Percentiles rank a stretch among this genome's conserved stretches.
Evolutionary conservation across 1,140 invertebrate genomes (phyloP).

Genomic region (Apis dorsata): DNA sequence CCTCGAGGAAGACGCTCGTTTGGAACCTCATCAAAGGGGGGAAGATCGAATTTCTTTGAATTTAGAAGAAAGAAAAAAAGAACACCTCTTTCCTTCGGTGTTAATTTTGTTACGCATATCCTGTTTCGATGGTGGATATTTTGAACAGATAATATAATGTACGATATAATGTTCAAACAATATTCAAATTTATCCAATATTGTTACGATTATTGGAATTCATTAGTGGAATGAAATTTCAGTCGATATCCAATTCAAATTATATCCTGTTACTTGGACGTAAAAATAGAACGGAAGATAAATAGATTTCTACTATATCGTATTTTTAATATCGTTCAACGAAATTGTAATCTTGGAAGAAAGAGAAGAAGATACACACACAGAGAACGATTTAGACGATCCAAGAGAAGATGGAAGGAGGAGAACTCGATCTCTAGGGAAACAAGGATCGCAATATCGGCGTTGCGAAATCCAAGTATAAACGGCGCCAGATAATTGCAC

Average conservation of each 20-base stretch:
- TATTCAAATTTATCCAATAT: no score
- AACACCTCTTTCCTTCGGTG: neutral
- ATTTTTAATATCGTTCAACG: neutral
- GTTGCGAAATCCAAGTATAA: constrained; percentile 28
- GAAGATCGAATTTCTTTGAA: neutral
- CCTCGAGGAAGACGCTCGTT: neutral
- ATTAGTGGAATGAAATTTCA: no score
- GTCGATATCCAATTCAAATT: no score
- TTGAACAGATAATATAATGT: no score
- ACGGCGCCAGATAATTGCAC: constrained; percentile 36
- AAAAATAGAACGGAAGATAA: neutral
- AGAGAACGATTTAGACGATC: neutral
- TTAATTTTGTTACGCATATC: neutral
- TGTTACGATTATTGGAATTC: no score
- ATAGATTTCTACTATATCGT: neutral
- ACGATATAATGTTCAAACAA: no score
- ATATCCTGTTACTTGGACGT: no score
- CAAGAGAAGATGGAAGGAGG: neutral
- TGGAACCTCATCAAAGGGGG: neutral
- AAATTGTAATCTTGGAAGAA: neutral
- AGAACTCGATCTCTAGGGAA: neutral
- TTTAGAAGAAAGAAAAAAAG: neutral
- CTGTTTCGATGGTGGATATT: no score
- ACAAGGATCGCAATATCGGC: neutral
- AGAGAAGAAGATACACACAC: neutral